Base-by-base conservation (phyloP, 2,113 vertebrate genomes). In the Cygnus buccinator region DNA sequence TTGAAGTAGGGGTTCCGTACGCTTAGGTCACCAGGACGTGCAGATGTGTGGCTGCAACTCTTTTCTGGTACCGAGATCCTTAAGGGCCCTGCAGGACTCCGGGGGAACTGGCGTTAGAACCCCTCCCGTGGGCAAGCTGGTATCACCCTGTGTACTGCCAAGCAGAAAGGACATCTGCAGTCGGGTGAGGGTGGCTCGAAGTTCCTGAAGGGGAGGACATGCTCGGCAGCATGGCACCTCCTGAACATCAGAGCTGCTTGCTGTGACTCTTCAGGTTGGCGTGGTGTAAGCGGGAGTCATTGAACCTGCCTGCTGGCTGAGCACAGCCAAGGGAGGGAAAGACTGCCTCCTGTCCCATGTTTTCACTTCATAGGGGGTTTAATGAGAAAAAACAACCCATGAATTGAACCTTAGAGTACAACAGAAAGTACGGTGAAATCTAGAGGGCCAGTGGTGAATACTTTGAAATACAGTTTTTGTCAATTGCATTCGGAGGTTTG, bases 171-270 rank as follows among this genome's bases (percentile, higher is more conserved):
- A 26, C 13, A 13, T 44, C 39, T 0, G 0, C n/a, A 82, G 12
- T 13, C 0, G 23, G 44, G 39, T 62, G 20, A 33, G 16, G 3
- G 33, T 54, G 46, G 13, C 70, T 43, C 25, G 0, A 4, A 68
- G 46, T 31, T 37, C 1, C 3, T 4, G 50, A 8, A 50, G 5
- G 9, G 39, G 19, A 61, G 54, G 61, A 11, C 0, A 0, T 13
- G 3, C n/a, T 58, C 4, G 26, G 20, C 44, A 28, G 11, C 7
- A 1, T 58, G 63, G 9, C 70, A 7, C 20, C 19, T 13, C 55
- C 70, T 37, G 66, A 65, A 4, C 3, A 0, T 2, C 37, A 33
- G 78, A 57, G 22, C 48, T 79, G 75, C 25, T 67, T 33, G 29
- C 54, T 44, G 11, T 48, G 82, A 29, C 62, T 93, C 85, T n/a